These are phyloP conservation scores for Noctua pronuba DNA, from an alignment of 2,888 invertebrate genomes.

Conservation along the genomic window DNA sequence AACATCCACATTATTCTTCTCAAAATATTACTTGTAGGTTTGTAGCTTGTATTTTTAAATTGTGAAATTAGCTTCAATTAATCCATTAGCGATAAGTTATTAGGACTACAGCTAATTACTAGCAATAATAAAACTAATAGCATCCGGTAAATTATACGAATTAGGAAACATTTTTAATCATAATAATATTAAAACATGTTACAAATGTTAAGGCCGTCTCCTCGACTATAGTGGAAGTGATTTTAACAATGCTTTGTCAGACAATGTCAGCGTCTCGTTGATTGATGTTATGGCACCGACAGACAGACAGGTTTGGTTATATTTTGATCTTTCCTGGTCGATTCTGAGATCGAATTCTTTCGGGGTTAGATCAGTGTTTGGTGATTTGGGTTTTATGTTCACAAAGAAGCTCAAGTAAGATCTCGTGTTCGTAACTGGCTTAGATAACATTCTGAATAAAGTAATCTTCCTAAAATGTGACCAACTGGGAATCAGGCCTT, in stretches of 20 bases:
- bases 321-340: slow-evolving; percentile 58
- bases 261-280: slow-evolving; percentile 57
- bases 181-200: slow-evolving; percentile 4
- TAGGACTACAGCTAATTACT: slow-evolving; percentile 25
- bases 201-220: slow-evolving; percentile 53
- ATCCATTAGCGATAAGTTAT: background rate
- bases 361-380: slow-evolving; percentile 30
- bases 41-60: background rate
- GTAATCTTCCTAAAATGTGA: background rate
- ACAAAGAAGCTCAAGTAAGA: too few species aligned
- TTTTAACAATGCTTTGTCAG: slow-evolving; percentile 56
- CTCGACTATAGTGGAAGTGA: slow-evolving; percentile 56
- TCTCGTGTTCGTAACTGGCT: background rate
- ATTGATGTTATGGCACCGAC: slow-evolving; percentile 59
- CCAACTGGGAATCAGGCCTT: too few species aligned
- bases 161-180: slow-evolving; percentile 23
- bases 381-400: background rate
- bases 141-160: slow-evolving; percentile 32
- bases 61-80: slow-evolving; percentile 4
- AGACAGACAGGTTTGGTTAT: slow-evolving; percentile 57
- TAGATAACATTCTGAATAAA: background rate
- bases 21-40: too few species aligned
- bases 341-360: slow-evolving; percentile 46
- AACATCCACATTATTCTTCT: background rate
- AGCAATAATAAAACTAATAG: slow-evolving; percentile 33